Evolutionary conservation across 2,888 invertebrate genomes (phyloP).

Genomic region (Anorthoa munda): DNA sequence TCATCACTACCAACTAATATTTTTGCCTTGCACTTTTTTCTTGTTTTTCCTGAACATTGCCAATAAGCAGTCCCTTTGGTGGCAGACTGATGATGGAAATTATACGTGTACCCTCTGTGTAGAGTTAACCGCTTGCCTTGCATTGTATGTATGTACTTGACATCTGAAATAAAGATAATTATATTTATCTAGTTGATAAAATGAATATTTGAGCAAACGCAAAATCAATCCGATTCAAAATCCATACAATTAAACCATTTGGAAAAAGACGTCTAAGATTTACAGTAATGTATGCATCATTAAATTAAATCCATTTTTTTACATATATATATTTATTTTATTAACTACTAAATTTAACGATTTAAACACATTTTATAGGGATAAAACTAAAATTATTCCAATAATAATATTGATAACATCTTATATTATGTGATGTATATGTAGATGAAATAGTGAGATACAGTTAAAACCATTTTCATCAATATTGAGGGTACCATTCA

Average conservation of each 20-base stretch:
- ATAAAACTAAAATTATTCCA: no score
- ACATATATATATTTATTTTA: no score
- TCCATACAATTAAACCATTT: background rate
- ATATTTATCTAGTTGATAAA: background rate
- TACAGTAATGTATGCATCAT: no score
- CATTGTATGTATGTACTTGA: conserved; percentile 19
- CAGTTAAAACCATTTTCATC: no score
- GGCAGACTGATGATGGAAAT: conserved; percentile 11
- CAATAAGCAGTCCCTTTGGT: conserved; percentile 1
- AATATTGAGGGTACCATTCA: no score
- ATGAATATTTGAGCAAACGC: background rate
- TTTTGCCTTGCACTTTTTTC: conserved; percentile 31
- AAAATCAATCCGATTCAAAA: background rate
- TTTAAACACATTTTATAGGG: no score
- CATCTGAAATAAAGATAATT: conserved; percentile 26
- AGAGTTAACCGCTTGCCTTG: conserved; percentile 14
- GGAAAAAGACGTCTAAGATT: background rate
- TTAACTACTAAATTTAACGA: no score
- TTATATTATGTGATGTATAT: no score
- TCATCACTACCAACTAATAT: background rate
- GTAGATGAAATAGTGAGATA: no score
- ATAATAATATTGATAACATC: no score
- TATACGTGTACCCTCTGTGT: conserved; percentile 20
- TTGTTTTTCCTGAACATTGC: background rate
- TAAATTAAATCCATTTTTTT: no score